Evolutionary conservation across 1,140 invertebrate species (phyloP), one percentile per base, ranked within the genome.

Genomic region (Apolygus lucorum): DNA sequence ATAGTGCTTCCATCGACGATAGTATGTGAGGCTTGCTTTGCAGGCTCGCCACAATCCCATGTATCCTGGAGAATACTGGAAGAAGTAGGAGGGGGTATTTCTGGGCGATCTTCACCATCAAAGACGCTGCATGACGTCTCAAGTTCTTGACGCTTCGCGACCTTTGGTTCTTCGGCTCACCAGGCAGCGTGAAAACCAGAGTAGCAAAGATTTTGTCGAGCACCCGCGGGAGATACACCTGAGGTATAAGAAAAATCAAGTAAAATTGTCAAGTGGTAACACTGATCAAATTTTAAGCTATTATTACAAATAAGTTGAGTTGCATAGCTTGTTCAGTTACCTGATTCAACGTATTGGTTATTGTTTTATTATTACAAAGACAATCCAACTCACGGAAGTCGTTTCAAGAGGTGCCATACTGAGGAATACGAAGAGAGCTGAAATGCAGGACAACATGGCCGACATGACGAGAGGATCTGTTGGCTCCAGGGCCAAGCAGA

Each of bases 81-180:
- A 95, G 78, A 34, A 93, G 79, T 1, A 93, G 79, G 11, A 92
- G 78, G 0, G 92, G 92, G 81, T 92, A 93, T 76, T 92, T 91
- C 52, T 90, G 86, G 14, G 89, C 90, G 34, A 96, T 86, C 80
- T 95, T 96, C 0, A 96, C 91, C 79, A 96, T 87, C 1, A 93
- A 79, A 17, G 91, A 92, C 28, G 91, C 92, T 1, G 92, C 92
- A 81, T 96, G 93, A 1, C 92, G 83, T 8, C 92, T 80, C 0
- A 96, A 87, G 76, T 93, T 93, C 79, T 92, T 92, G 0, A 92
- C 88, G 14, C 87, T 85, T 70, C 86, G 84, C 8, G 87, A 87
- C 62, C 88, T 80, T 17, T 83, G 85, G 52, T 83, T 81, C 76
- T 87, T 86, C 8, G 82, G 81, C 71, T 87, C 82, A 2, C 84